phyloP scores from a whole-genome alignment of 92 coral and sea anemone genomes.

The Ricordea florida region DNA sequence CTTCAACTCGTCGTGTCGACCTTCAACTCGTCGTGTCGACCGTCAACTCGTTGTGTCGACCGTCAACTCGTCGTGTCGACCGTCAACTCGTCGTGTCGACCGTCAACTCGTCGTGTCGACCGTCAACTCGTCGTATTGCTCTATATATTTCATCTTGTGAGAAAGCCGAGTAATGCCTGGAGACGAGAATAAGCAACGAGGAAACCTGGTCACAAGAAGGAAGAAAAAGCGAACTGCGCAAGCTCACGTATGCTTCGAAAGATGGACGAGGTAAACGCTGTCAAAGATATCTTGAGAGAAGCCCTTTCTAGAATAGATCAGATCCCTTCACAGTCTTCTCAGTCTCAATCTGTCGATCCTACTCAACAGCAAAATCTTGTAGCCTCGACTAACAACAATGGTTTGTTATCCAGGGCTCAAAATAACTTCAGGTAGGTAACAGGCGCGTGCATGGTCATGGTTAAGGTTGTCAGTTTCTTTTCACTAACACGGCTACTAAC shows the following conservation, averaged over 20 bases:
- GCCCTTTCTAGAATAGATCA: background rate
- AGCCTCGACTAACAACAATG: background rate
- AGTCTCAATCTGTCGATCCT: background rate
- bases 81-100: too few species aligned
- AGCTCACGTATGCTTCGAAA: background rate
- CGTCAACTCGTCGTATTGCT: too few species aligned
- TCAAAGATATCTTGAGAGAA: background rate
- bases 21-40: too few species aligned
- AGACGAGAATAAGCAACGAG: background rate
- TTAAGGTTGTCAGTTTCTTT: background rate
- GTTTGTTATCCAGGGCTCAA: conserved; percentile 4
- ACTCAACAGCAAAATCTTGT: conserved; percentile 3
- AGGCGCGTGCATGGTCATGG: background rate
- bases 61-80: too few species aligned
- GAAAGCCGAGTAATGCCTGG: background rate
- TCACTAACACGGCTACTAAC: too few species aligned
- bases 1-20: too few species aligned
- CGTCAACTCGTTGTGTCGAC: too few species aligned
- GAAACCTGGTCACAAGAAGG: background rate
- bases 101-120: too few species aligned
- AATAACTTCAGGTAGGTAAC: conserved; percentile 7
- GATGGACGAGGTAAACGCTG: background rate
- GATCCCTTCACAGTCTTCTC: conserved; percentile 4
- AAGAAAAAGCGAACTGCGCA: background rate
- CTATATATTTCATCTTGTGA: too few species aligned